A percentile compares a stretch with the other conserved stretches of the same genome.
These are phyloP conservation scores for Tetraneura akinire DNA, from an alignment of 1,140 invertebrate species.

Conservation along the genomic window DNA sequence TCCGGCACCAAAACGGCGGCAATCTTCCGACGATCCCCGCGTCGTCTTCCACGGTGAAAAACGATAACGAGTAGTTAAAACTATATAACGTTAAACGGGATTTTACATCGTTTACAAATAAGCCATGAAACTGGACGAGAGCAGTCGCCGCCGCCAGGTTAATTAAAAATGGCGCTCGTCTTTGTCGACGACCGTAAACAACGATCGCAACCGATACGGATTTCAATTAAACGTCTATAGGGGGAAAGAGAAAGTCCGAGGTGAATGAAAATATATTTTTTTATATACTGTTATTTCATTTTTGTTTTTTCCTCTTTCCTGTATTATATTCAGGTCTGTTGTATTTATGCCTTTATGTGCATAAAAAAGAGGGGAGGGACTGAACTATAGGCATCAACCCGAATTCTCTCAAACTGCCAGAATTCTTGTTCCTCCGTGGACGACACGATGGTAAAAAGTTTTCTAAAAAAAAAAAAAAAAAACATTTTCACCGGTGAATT, in stretches of 20 bases:
- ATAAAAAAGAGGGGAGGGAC: no score
- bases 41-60: no score
- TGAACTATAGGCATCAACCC: no score
- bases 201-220: slow-evolving; percentile 23
- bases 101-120: slow-evolving; percentile 12
- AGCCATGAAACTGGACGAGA: neutral
- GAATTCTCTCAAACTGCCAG: no score
- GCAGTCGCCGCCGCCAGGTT: neutral
- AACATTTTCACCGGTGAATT: no score
- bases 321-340: no score
- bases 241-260: neutral
- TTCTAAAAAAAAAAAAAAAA: no score
- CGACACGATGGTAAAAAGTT: no score
- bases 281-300: neutral
- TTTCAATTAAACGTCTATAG: slow-evolving; percentile 8
- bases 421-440: no score
- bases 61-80: no score
- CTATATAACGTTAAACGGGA: neutral
- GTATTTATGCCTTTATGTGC: no score
- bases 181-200: neutral
- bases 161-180: slow-evolving; percentile 1
- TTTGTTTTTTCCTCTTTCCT: neutral
- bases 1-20: neutral
- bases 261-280: neutral
- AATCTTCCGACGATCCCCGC: no score